Evolutionary conservation across 2,797 vertebrate species (phyloP).

Genomic region (Enoplosus armatus): DNA sequence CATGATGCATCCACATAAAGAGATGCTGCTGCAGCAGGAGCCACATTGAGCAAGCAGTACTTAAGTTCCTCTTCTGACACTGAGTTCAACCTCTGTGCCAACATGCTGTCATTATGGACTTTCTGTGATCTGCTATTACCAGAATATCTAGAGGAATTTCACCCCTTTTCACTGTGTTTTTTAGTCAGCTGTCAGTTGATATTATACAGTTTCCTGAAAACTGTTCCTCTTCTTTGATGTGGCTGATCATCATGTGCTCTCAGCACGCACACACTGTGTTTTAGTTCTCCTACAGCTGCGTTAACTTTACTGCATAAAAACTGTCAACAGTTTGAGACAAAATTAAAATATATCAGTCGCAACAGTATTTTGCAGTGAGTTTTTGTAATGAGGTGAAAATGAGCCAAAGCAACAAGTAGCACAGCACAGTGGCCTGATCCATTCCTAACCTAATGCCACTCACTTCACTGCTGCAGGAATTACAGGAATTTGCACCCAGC

Average conservation of each 20-base stretch:
- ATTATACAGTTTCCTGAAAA: neutral
- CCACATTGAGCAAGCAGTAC: neutral
- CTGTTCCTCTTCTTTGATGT: neutral
- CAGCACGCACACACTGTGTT: neutral
- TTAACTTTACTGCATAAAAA: neutral
- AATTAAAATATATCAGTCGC: too few relatives aligned
- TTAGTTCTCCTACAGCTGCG: neutral
- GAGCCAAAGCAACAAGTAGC: neutral
- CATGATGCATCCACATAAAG: neutral
- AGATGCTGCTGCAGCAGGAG: neutral
- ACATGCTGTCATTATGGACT: neutral
- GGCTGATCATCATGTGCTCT: neutral
- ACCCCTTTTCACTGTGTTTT: neutral
- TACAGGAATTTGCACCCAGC: slow-evolving; percentile 17
- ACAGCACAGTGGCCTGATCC: neutral
- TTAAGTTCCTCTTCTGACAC: neutral
- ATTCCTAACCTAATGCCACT: neutral
- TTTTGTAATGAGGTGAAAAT: neutral
- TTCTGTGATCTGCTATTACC: neutral
- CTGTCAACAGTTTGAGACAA: neutral
- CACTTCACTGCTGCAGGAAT: slow-evolving; percentile 20
- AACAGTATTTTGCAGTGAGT: neutral
- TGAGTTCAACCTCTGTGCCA: neutral
- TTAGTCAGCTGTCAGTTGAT: neutral
- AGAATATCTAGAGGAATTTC: neutral